Evolutionary conservation across 2,888 invertebrate genomes (phyloP).

Genomic region (Lepeophtheirus nordmannii): DNA sequence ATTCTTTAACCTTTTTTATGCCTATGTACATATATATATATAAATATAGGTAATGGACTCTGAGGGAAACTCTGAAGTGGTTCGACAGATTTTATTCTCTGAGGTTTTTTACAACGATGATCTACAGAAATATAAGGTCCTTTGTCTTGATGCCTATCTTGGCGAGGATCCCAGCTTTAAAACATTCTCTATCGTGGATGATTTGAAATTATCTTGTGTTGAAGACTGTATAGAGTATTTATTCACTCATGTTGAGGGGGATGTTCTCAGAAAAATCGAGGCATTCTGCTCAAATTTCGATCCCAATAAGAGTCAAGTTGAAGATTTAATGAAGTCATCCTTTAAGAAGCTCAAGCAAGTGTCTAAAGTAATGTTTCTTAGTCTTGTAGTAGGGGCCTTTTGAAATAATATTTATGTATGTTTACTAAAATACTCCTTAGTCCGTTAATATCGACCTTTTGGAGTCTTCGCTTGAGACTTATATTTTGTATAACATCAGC

Average conservation of each 20-base stretch:
- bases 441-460: not conserved
- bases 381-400: too few species aligned
- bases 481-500: not conserved
- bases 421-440: too few species aligned
- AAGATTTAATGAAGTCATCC: not conserved
- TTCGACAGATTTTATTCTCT: not conserved
- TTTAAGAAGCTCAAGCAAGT: not conserved
- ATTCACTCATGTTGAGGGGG: not conserved
- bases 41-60: not conserved
- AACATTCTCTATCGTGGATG: not conserved
- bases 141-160: not conserved
- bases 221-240: not conserved
- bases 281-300: not conserved
- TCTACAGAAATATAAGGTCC: not conserved
- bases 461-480: not conserved
- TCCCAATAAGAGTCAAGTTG: not conserved
- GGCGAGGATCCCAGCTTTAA: not conserved
- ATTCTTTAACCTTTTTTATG: not conserved
- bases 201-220: not conserved
- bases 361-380: too few species aligned
- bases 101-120: constrained; percentile 9
- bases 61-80: not conserved
- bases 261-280: not conserved
- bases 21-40: too few species aligned
- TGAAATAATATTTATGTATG: too few species aligned